Percentiles rank a stretch among this genome's conserved stretches.
Evolutionary conservation across 30 jellyfish, hydroid and myxozoan species (phyloP).

Genomic region (Aurelia sp.): DNA sequence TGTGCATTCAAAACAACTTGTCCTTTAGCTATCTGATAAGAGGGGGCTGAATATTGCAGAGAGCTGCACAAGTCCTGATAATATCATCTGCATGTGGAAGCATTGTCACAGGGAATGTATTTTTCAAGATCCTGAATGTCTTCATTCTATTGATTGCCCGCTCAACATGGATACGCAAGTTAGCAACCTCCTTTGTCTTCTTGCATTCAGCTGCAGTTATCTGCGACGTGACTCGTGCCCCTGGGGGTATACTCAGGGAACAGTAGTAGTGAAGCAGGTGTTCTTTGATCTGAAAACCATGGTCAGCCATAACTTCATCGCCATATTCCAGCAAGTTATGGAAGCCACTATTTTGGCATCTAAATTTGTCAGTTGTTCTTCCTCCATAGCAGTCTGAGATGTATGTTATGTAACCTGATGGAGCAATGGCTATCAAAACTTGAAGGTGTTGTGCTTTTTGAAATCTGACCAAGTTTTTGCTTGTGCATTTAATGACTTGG

Average conservation of each 20-base stretch:
- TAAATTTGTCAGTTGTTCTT: slow-evolving; percentile 53
- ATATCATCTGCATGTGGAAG: slow-evolving; percentile 62
- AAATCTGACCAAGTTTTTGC: slow-evolving; percentile 72
- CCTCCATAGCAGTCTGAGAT: slow-evolving; percentile 71
- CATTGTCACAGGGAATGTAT: slow-evolving; percentile 53
- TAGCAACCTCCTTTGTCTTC: slow-evolving; percentile 54
- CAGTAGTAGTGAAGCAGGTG: slow-evolving; percentile 55
- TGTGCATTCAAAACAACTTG: no score
- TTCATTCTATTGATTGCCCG: slow-evolving; percentile 53
- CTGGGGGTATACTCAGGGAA: slow-evolving; percentile 48
- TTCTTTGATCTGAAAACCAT: slow-evolving; percentile 49
- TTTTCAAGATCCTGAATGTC: slow-evolving; percentile 45
- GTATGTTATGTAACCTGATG: slow-evolving; percentile 53
- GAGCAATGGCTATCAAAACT: slow-evolving; percentile 55
- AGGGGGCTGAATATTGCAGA: slow-evolving; percentile 61
- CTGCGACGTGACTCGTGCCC: slow-evolving; percentile 54
- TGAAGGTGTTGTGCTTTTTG: slow-evolving; percentile 65
- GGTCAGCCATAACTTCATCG: slow-evolving; percentile 60
- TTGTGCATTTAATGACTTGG: slow-evolving; percentile 4
- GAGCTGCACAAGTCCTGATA: slow-evolving; percentile 64
- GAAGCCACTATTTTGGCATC: slow-evolving; percentile 58
- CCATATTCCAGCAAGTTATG: slow-evolving; percentile 45
- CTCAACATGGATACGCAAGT: slow-evolving; percentile 58
- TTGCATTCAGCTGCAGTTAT: slow-evolving; percentile 42
- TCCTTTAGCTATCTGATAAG: slow-evolving; percentile 8